Base-by-base conservation (phyloP, 1,140 invertebrate genomes). In the Venturia canescens region DNA sequence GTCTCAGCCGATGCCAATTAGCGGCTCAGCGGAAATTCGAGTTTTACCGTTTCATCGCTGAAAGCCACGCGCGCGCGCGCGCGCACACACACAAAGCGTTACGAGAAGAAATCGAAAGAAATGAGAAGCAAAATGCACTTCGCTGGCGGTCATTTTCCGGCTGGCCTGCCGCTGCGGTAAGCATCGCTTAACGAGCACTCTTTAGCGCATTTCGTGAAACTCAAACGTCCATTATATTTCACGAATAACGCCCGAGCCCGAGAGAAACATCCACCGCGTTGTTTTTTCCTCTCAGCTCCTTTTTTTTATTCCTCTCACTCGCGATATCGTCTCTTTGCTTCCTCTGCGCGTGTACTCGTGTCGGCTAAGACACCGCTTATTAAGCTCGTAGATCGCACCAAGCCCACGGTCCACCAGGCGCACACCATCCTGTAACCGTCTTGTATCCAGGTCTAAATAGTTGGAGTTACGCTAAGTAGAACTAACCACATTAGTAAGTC, bases 401-500 rank as follows among this genome's bases (percentile, higher is more conserved):
- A 70, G 26, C 53, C 15, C n/a, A n/a, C 11, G 34, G 29, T 71
- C 16, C 66, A 34, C 71, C 27, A 66, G 21, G 21, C 67, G 27
- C 18, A 67, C 67, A 50, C 83, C 80, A 81, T 88, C 86, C n/a
- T n/a, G 86, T 86, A 88, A 88, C 85, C 87, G 87, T 23, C 18
- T 57, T 89, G 60, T 79, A 89, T 91, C 87, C 89, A 90, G 89
- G 90, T 91, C 90, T 91, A 91, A 91, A 91, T 91, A 90, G 89
- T 91, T 86, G 86, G 88, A 86, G 89, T 88, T 88, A 87, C 90
- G 90, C 90, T 91, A 91, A 91, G 88, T 91, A 90, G 87, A 88
- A 88, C 90, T 91, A 91, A 91, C 89, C 88, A 91, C 90, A 91
- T 91, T 91, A 91, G 90, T 91, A 87, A 90, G 89, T 90, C 86